These are phyloP conservation scores for Abrostola tripartita DNA, from an alignment of 2,888 invertebrate species.

Conservation along the genomic window DNA sequence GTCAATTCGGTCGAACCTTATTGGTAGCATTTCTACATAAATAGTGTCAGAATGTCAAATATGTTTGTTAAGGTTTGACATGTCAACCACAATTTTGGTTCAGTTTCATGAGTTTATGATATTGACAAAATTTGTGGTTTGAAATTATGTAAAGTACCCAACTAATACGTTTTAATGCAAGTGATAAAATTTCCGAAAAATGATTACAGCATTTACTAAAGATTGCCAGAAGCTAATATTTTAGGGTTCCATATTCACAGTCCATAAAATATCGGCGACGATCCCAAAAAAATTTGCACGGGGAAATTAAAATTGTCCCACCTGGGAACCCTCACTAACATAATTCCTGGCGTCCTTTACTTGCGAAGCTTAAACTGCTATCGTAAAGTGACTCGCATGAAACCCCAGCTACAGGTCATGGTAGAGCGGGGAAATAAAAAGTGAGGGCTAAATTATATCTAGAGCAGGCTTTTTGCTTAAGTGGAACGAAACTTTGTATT, in stretches of 20 bases:
- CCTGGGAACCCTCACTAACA: slow-evolving; percentile 35
- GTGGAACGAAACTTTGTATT: slow-evolving; percentile 56
- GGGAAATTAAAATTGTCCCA: slow-evolving; percentile 12
- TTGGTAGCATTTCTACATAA: too few relatives aligned
- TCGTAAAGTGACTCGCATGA: slow-evolving; percentile 54
- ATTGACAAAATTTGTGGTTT: too few relatives aligned
- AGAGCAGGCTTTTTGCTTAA: slow-evolving; percentile 54
- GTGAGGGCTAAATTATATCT: slow-evolving; percentile 59
- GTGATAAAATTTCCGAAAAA: too few relatives aligned
- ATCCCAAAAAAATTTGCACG: not conserved
- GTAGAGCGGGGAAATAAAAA: slow-evolving; percentile 54
- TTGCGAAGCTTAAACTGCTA: slow-evolving; percentile 49
- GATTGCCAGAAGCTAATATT: not conserved
- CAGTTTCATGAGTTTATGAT: too few relatives aligned
- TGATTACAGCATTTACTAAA: not conserved
- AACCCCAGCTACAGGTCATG: slow-evolving; percentile 52
- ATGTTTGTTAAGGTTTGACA: too few relatives aligned
- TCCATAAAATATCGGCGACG: slow-evolving; percentile 1
- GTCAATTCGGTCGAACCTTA: too few relatives aligned
- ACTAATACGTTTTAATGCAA: too few relatives aligned
- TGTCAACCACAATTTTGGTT: too few relatives aligned
- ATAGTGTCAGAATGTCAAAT: too few relatives aligned
- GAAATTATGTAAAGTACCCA: too few relatives aligned
- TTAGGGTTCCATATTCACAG: not conserved
- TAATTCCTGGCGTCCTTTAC: slow-evolving; percentile 42